A percentile compares a stretch with the other conserved stretches of the same genome.
These are phyloP conservation scores for Tadarida brasiliensis DNA, from an alignment of 2,797 vertebrate species.

Conservation along the genomic window DNA sequence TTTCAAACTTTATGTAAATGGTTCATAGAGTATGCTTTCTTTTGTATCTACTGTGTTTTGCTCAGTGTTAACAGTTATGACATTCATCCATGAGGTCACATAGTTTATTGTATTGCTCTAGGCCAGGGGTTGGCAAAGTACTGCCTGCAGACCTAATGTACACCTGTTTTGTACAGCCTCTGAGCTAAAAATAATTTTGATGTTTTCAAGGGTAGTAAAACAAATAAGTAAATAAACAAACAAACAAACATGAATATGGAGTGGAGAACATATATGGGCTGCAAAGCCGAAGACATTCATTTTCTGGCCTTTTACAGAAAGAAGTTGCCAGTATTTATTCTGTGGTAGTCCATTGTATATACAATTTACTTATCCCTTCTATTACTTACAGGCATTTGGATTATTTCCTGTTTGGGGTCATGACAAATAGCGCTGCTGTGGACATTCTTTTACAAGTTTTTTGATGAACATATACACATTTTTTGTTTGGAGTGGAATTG, in stretches of 20 bases:
- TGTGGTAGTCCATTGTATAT: not conserved
- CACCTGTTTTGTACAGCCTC: not conserved
- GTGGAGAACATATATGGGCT: no score
- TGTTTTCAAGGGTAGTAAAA: not conserved
- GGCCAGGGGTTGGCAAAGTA: not conserved
- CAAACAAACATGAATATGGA: no score
- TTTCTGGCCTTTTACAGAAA: no score
- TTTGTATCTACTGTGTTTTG: not conserved
- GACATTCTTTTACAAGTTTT: not conserved
- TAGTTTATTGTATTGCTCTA: not conserved
- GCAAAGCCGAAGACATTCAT: no score
- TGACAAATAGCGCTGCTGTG: not conserved
- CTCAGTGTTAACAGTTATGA: not conserved
- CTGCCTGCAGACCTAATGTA: not conserved
- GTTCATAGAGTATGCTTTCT: not conserved
- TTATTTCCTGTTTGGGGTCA: not conserved
- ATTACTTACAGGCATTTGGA: not conserved
- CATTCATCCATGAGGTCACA: not conserved
- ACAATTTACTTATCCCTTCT: slow-evolving; percentile 5
- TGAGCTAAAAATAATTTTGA: not conserved
- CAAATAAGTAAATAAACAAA: no score
- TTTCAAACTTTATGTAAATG: not conserved
- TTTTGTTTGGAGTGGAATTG: not conserved
- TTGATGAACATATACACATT: not conserved
- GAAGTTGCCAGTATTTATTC: not conserved